Percentiles rank a stretch among this genome's conserved stretches.
phyloP scores from a whole-genome alignment of 2,113 vertebrate genomes.

The Pteropus alecto region DNA sequence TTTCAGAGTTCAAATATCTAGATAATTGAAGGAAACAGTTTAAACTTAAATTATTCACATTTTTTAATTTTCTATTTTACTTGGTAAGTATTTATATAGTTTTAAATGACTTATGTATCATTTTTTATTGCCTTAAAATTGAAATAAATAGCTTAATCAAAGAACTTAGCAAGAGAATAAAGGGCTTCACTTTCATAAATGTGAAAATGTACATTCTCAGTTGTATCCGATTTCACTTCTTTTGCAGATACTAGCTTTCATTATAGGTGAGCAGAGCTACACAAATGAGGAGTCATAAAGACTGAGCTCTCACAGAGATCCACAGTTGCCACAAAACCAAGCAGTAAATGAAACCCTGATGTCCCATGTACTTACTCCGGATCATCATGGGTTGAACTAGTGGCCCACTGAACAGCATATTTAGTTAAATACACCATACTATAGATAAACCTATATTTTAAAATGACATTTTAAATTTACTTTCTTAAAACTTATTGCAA shows the following conservation, averaged over 20 bases:
- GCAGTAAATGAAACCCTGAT: neutral
- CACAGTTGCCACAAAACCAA: neutral
- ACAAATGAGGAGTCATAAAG: neutral
- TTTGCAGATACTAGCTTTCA: neutral
- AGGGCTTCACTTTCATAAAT: neutral
- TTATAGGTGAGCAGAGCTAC: neutral
- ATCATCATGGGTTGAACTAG: neutral
- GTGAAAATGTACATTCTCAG: neutral
- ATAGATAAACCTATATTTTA: neutral
- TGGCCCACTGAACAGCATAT: neutral
- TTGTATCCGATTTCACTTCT: neutral
- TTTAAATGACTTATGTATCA: slow-evolving; percentile 18
- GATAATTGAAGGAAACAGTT: slow-evolving; percentile 21
- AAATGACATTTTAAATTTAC: slow-evolving; percentile 21
- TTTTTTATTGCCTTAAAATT: slow-evolving; percentile 25
- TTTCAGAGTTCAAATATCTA: slow-evolving; percentile 37
- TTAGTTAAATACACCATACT: neutral
- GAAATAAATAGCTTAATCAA: neutral
- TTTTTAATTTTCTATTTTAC: slow-evolving; percentile 47
- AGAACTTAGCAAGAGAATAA: slow-evolving; percentile 26
- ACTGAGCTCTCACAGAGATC: neutral
- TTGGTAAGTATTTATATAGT: neutral
- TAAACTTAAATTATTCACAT: slow-evolving; percentile 31
- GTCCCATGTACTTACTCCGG: neutral
- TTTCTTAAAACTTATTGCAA: slow-evolving; percentile 20